Base-by-base conservation (phyloP, 2,888 invertebrate genomes). In the Mythimna lalbum region DNA sequence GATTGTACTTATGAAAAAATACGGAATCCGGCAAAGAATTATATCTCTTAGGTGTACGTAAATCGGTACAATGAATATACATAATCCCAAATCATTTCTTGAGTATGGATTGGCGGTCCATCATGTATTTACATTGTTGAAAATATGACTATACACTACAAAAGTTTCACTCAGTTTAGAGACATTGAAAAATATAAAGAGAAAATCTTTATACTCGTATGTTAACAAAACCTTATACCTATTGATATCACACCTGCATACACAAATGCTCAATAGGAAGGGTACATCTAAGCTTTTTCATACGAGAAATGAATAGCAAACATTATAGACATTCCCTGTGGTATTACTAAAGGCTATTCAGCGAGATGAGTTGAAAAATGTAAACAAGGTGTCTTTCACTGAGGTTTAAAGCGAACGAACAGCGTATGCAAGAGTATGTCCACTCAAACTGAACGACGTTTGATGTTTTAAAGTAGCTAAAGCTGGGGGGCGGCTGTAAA, bases 341-440 rank as follows among this genome's bases (percentile, higher is more conserved):
- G 64, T 64, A 67, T 64, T 50, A 61, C 57, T 64, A 68, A 64
- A 82, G 83, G 66, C 83, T 67, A 80, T 79, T 80, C 80, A 79
- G 57, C 39, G 57, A 82, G 80, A 79, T 73, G 80, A 68, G 67
- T 80, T 73, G 63, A 79, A 79, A 79, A 83, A 79, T 80, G 83
- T 80, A 79, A 79, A 79, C 78, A 79, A 79, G 75, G 60, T 56
- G 53, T 67, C 75, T 79, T 79, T 83, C 75, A 79, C 47, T 53
- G 39, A 33, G 53, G 64, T 76, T 83, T 76, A 43, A 61, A 83
- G 49, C 63, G 63, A 76, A 76, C 53, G 64, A 21, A 53, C 69
- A 69, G 49, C 78, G 64, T 81, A 64, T 63, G 62, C 43, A 61
- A 59, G 67, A 73, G 65, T 65, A 47, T 69, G 81, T 65, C 76